A percentile compares a stretch with the other conserved stretches of the same genome.
Conservation (phyloP, 1,140 invertebrate species). For the Apis cerana region DNA sequence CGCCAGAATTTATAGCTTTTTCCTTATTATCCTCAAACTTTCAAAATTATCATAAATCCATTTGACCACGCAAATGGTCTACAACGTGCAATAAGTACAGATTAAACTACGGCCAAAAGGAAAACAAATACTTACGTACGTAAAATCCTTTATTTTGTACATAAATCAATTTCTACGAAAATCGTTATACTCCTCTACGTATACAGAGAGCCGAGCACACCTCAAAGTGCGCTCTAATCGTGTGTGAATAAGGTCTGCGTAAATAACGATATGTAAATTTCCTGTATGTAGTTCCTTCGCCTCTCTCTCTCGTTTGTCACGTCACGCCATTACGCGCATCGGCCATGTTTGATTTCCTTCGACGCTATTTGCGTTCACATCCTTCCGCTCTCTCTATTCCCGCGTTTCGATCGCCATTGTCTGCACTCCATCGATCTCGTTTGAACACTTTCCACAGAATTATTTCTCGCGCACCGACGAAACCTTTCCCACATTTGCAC, state of each 20-base stretch:
- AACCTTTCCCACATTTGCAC: neutral
- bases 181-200: neutral
- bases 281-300: neutral
- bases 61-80: no score
- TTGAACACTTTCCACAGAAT: neutral
- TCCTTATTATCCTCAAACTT: no score
- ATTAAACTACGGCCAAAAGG: neutral
- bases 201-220: no score
- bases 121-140: neutral
- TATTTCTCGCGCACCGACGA: neutral
- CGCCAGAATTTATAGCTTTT: neutral
- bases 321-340: neutral
- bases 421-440: neutral
- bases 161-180: neutral
- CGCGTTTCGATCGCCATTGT: neutral
- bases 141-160: neutral
- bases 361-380: neutral
- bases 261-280: conserved; percentile 35
- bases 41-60: neutral
- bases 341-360: conserved; percentile 8
- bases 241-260: conserved; percentile 2
- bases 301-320: neutral
- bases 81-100: neutral
- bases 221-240: neutral
- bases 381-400: neutral